phyloP scores from a whole-genome alignment of 2,888 invertebrate genomes.

The Lasioglossum vierecki region DNA sequence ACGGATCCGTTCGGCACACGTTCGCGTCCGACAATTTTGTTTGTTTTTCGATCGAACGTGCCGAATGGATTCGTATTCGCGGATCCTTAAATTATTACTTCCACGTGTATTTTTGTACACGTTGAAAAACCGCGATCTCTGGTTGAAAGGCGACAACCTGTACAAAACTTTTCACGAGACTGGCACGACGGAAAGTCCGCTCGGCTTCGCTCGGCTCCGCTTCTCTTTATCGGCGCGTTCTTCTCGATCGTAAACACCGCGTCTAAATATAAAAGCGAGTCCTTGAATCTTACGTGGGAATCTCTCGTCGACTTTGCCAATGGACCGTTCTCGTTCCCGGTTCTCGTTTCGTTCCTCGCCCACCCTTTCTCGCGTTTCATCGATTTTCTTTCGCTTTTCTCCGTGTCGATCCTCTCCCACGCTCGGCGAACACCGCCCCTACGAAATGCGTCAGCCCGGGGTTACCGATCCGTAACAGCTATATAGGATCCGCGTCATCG shows the following conservation, averaged over 20 bases:
- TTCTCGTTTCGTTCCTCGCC: neutral
- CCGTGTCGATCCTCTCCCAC: neutral
- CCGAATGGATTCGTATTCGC: too few species aligned
- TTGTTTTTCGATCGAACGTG: too few species aligned
- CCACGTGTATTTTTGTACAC: too few species aligned
- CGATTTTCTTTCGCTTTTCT: conserved; percentile 16
- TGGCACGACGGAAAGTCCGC: neutral
- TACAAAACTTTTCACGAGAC: neutral
- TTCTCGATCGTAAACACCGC: conserved; percentile 67
- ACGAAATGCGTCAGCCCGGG: neutral
- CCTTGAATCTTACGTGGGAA: conserved; percentile 59
- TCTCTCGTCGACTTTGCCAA: conserved; percentile 30
- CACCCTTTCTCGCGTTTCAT: neutral
- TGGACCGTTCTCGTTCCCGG: neutral
- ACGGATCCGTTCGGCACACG: too few species aligned
- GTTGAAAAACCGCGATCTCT: too few species aligned
- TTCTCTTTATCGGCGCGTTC: conserved; percentile 37
- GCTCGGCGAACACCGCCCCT: neutral
- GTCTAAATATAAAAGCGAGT: conserved; percentile 68
- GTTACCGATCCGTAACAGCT: neutral
- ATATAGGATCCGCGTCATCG: neutral
- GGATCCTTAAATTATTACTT: too few species aligned
- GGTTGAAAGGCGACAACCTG: too few species aligned
- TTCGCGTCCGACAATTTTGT: too few species aligned
- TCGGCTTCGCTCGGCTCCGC: neutral